Evolutionary conservation across 2,113 vertebrate genomes (phyloP).

Genomic region (Apaloderma vittatum): DNA sequence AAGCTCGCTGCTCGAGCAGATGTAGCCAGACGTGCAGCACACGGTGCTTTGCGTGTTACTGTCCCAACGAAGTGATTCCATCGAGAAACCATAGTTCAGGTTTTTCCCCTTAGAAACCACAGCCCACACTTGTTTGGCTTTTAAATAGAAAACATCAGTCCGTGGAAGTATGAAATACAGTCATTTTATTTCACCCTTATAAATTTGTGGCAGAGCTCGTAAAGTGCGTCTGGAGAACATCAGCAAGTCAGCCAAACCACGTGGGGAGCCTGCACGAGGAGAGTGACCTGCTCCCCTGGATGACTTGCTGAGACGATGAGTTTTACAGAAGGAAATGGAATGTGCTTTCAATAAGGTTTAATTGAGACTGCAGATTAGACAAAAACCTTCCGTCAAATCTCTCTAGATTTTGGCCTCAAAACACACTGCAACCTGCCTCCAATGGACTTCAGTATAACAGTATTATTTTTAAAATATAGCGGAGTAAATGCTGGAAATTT

Average conservation of each 20-base stretch:
- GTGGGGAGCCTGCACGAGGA: not conserved
- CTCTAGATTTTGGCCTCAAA: not conserved
- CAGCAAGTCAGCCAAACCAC: not conserved
- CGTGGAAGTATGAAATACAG: not conserved
- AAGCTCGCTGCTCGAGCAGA: not conserved
- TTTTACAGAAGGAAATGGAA: not conserved
- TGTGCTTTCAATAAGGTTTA: not conserved
- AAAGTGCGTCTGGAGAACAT: constrained; percentile 36
- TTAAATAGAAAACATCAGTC: constrained; percentile 39
- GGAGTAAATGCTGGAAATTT: not conserved
- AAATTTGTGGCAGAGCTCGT: not conserved
- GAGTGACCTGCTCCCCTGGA: not conserved
- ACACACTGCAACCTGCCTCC: not conserved
- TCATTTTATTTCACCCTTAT: constrained; percentile 25
- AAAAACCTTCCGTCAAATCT: not conserved
- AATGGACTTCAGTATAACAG: accelerated
- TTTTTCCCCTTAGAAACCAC: constrained; percentile 4
- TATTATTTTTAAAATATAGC: not conserved
- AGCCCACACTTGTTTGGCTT: not conserved
- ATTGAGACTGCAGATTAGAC: not conserved
- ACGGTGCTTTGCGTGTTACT: accelerated
- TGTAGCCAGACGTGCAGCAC: not conserved
- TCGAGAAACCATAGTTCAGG: not conserved
- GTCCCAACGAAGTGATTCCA: not conserved
- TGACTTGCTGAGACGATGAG: accelerated